Evolutionary conservation across 2,113 vertebrate species (phyloP), one percentile per base, ranked within the genome.

Genomic region (Balaenoptera acutorostrata): DNA sequence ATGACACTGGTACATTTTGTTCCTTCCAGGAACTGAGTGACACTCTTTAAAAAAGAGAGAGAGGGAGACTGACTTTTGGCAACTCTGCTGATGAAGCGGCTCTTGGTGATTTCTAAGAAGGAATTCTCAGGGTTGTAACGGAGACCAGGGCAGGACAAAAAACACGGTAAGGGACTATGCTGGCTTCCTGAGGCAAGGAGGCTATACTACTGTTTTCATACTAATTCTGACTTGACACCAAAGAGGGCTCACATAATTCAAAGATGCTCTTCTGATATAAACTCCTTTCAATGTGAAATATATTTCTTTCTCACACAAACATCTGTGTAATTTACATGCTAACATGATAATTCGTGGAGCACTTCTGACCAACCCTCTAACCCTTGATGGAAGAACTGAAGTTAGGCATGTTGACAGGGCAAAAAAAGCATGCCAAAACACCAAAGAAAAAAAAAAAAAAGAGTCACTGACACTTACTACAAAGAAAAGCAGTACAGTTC

Each of bases 1-100:
- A 98, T 90, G 18, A 97, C 81, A 96, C 15, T 63, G 84, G 52
- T 36, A 94, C 94, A 95, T 97, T 98, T 97, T 97, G 66, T 97
- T 97, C 87, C 88, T 98, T 98, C 75, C 92, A 92, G 52, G 81
- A 87, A 78, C 97, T 18, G 75, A 82, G 93, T 63, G 80, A 97
- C 87, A 94, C 87, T 93, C 90, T 49, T 88, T 82, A 59, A 77
- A 90, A 86, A 55, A 90, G 36, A n/a, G 86, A 31, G 20, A 84
- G 66, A 75, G 39, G 46, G 77, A 90, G n/a, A n/a, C 57, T 41
- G 95, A 97, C 39, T 83, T 92, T 97, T 88, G 49, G 55, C 17
- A 88, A 92, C 46, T 95, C 61, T 89, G 93, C 75, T 81, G 80
- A 31, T 63, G 85, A 95, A 83, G 69, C 0, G 0, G 27, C n/a